These are phyloP conservation scores for Tubiluchus corallicola DNA, from an alignment of 2,888 invertebrate species.

Conservation along the genomic window DNA sequence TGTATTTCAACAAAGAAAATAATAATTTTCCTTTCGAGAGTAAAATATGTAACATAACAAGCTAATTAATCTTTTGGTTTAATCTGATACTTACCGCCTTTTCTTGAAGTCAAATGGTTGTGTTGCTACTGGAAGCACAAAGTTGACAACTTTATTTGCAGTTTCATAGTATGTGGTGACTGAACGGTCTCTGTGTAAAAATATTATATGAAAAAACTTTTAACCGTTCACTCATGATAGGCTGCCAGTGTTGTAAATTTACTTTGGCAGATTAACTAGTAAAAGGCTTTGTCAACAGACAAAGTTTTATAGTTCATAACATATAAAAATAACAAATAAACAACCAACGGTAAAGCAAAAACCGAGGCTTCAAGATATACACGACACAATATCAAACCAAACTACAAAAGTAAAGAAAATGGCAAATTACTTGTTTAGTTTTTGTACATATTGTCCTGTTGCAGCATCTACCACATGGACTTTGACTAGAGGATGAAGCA, in stretches of 20 bases:
- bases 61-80: too few relatives aligned
- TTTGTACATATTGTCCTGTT: conserved; percentile 37
- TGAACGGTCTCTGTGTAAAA: conserved; percentile 24
- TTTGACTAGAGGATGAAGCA: conserved; percentile 42
- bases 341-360: background rate
- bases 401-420: background rate
- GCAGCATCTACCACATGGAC: conserved; percentile 39
- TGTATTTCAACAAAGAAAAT: too few relatives aligned
- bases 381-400: too few relatives aligned
- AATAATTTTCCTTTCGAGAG: too few relatives aligned
- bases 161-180: conserved; percentile 35
- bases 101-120: conserved; percentile 40
- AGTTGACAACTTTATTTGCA: conserved; percentile 24
- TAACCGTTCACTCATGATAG: too few relatives aligned
- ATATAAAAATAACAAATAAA: conserved; percentile 2
- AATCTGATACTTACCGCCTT: conserved; percentile 36
- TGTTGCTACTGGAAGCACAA: conserved; percentile 41
- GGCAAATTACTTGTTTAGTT: conserved; percentile 25
- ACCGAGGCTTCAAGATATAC: background rate
- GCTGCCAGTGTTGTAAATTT: too few relatives aligned
- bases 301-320: background rate
- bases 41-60: too few relatives aligned
- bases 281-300: background rate
- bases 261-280: too few relatives aligned
- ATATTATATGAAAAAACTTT: too few relatives aligned